Percentiles rank a stretch among this genome's conserved stretches.
Evolutionary conservation across 92 coral and sea anemone species (phyloP).

Genomic region (Galaxea fascicularis): DNA sequence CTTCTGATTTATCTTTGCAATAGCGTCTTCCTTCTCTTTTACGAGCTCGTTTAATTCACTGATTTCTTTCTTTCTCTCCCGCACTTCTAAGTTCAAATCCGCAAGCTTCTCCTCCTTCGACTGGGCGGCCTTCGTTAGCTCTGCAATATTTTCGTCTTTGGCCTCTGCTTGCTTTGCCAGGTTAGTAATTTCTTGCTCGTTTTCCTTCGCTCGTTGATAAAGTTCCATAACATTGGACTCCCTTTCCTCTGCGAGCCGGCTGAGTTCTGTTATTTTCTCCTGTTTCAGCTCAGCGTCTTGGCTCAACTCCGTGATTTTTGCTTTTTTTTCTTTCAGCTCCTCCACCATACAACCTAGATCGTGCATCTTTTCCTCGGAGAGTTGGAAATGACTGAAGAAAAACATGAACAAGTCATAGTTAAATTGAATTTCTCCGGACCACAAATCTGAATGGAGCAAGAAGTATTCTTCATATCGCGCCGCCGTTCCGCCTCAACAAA

Average conservation of each 20-base stretch:
- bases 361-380: slow-evolving; percentile 43
- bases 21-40: slow-evolving; percentile 55
- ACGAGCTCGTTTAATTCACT: slow-evolving; percentile 27
- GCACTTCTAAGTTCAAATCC: slow-evolving; percentile 45
- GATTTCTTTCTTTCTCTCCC: slow-evolving; percentile 51
- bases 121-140: slow-evolving; percentile 34
- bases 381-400: slow-evolving; percentile 34
- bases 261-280: slow-evolving; percentile 54
- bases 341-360: slow-evolving; percentile 29
- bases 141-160: slow-evolving; percentile 56
- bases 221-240: slow-evolving; percentile 44
- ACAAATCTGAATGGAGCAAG: too few species aligned
- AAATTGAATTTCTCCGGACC: not conserved
- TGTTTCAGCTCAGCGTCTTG: slow-evolving; percentile 33
- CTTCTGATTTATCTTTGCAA: slow-evolving; percentile 59
- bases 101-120: slow-evolving; percentile 67
- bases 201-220: slow-evolving; percentile 58
- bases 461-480: too few species aligned
- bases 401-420: not conserved
- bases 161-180: slow-evolving; percentile 47
- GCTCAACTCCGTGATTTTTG: slow-evolving; percentile 20
- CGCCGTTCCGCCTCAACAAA: too few species aligned
- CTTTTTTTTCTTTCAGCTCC: slow-evolving; percentile 31
- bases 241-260: slow-evolving; percentile 46
- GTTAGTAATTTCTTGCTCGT: slow-evolving; percentile 51